phyloP scores from a whole-genome alignment of 1,140 invertebrate species.

The Nymphalis io region DNA sequence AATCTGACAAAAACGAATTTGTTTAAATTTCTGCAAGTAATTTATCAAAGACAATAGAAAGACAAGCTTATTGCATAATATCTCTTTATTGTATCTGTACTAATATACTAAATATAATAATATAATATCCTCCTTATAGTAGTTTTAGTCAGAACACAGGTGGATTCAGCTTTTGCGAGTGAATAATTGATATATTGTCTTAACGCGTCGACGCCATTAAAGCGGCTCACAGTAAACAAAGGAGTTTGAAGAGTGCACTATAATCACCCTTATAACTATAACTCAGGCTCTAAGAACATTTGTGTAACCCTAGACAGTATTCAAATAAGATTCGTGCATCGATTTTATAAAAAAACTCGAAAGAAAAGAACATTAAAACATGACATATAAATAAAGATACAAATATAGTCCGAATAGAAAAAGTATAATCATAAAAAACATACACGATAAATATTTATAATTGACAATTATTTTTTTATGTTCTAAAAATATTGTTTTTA shows the following conservation, averaged over 20 bases:
- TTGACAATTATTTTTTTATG: neutral
- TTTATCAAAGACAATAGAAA: too few relatives aligned
- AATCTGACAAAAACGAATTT: too few relatives aligned
- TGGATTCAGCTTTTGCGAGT: slow-evolving; percentile 34
- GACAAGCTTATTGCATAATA: too few relatives aligned
- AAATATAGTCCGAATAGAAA: too few relatives aligned
- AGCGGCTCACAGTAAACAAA: slow-evolving; percentile 24
- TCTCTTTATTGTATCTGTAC: too few relatives aligned
- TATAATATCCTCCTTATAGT: neutral
- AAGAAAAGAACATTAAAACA: too few relatives aligned
- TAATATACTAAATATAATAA: too few relatives aligned
- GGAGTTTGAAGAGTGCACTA: slow-evolving; percentile 12
- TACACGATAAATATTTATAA: too few relatives aligned
- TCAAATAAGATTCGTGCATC: neutral
- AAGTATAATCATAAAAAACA: too few relatives aligned
- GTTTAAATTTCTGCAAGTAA: too few relatives aligned
- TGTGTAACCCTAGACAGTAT: neutral
- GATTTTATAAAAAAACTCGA: neutral
- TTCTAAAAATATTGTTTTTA: neutral
- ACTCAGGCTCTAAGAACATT: neutral
- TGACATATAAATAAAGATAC: too few relatives aligned
- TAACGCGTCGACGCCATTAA: slow-evolving; percentile 36
- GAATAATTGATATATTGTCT: slow-evolving; percentile 43
- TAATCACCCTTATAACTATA: slow-evolving; percentile 13
- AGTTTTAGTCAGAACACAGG: slow-evolving; percentile 37